Evolutionary conservation across 1,140 invertebrate species (phyloP), one percentile per base, ranked within the genome.

Genomic region (Colletes gigas): DNA sequence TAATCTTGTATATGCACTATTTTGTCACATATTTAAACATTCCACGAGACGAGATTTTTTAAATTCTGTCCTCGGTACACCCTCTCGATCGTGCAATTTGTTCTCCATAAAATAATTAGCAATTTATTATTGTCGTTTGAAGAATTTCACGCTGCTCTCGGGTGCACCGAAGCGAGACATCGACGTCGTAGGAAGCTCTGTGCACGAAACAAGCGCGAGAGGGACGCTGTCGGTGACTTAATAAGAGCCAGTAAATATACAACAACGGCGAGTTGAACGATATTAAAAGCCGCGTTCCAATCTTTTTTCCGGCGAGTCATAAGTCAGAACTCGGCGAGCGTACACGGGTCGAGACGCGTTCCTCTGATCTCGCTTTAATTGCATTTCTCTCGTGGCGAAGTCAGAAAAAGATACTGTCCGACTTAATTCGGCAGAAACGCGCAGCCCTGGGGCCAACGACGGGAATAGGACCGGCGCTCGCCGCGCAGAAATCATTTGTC

Each of bases 401-500:
- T 81, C 85, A 87, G 85, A 87, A 87, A 86, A 87, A 87, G 85
- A 87, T 87, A 86, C 85, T 85, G 85, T 86, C 84, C 81, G 85
- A 86, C 85, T 87, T 87, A 87, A 87, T 87, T 87, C 85, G 85
- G 84, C 84, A 77, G 59, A 83, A 81, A 81, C 75, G 83, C 83
- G 57, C 44, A 47, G 68, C 75, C 55, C 41, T 47, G 19, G 52
- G 80, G 68, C 68, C 47, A 84, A 85, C 80, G 74, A 82, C 86
- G 81, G 74, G 81, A 90, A 89, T 90, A 90, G 88, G 83, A 91
- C 81, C 83, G 78, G 80, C 83, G 76, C 62, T 60, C 81, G 73
- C 69, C 66, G 62, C 54, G 69, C 82, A 78, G 72, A 82, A 82
- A 88, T 87, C 86, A 89, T 90, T 90, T 84, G 85, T 89, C 86